These are phyloP conservation scores for Anseranas semipalmata DNA, from an alignment of 2,113 vertebrate species.

Conservation along the genomic window DNA sequence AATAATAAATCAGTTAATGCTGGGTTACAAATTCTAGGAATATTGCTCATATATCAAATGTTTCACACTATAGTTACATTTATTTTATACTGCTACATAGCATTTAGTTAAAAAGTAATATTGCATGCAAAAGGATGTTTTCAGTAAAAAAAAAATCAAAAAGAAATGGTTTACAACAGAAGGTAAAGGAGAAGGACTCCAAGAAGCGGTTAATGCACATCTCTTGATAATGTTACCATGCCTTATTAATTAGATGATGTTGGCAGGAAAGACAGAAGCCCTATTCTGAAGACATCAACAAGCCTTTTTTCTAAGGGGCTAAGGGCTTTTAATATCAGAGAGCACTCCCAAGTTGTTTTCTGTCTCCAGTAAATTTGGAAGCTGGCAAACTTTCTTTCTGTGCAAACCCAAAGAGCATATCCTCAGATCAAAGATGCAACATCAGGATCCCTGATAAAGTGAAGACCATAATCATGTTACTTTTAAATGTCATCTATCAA, in stretches of 20 bases:
- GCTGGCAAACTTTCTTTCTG: neutral
- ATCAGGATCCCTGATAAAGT: neutral
- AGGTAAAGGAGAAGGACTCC: neutral
- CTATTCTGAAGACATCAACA: neutral
- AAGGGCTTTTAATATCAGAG: neutral
- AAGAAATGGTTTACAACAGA: neutral
- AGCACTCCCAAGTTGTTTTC: neutral
- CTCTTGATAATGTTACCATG: neutral
- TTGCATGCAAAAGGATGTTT: neutral
- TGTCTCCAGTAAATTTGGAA: neutral
- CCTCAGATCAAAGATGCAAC: neutral
- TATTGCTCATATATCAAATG: neutral
- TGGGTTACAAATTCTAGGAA: neutral
- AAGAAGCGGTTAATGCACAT: neutral
- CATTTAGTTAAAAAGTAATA: neutral
- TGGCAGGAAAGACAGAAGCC: neutral
- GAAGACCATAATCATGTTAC: neutral
- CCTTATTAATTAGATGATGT: neutral
- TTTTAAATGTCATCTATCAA: neutral
- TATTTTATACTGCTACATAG: neutral
- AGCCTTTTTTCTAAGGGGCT: neutral
- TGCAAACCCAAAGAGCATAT: neutral
- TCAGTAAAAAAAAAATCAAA: neutral
- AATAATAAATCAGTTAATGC: neutral
- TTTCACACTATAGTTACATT: neutral